Conservation (phyloP, 2,113 vertebrate species). For the Indri indri region DNA sequence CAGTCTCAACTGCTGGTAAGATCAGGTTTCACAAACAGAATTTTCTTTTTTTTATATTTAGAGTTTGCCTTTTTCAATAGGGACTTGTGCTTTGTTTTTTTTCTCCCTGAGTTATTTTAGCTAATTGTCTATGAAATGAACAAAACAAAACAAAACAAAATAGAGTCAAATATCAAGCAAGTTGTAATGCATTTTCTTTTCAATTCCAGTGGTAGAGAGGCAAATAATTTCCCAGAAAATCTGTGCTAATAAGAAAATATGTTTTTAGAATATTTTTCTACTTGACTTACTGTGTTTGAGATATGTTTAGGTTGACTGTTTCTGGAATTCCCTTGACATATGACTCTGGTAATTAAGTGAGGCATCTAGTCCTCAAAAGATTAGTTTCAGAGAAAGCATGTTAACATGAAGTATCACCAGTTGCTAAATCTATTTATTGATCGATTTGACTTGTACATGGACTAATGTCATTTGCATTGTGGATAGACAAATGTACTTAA, state of each 20-base stretch:
- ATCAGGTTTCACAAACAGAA: neutral
- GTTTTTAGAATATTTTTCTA: conserved; percentile 20
- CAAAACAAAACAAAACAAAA: neutral
- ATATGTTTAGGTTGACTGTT: conserved; percentile 46
- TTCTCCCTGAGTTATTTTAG: neutral
- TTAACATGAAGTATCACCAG: conserved; percentile 74
- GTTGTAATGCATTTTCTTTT: neutral
- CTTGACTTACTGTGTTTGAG: conserved; percentile 45
- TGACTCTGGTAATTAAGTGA: conserved; percentile 77
- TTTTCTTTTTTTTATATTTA: neutral
- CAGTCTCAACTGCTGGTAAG: neutral
- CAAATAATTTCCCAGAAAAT: neutral
- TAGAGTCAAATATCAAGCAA: neutral
- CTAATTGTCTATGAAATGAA: neutral
- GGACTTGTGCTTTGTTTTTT: neutral
- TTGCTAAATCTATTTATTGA: conserved; percentile 78
- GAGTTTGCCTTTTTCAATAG: neutral
- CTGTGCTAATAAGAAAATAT: conserved; percentile 21
- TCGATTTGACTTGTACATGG: conserved; percentile 68
- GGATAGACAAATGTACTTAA: conserved; percentile 65
- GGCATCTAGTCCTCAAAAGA: conserved; percentile 70
- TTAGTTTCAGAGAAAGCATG: conserved; percentile 60
- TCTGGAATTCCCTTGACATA: conserved; percentile 63
- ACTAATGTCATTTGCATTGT: conserved; percentile 72
- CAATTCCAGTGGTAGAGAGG: neutral